Base-by-base conservation (phyloP, 2,888 invertebrate genomes). In the Hanleya hanleyi region DNA sequence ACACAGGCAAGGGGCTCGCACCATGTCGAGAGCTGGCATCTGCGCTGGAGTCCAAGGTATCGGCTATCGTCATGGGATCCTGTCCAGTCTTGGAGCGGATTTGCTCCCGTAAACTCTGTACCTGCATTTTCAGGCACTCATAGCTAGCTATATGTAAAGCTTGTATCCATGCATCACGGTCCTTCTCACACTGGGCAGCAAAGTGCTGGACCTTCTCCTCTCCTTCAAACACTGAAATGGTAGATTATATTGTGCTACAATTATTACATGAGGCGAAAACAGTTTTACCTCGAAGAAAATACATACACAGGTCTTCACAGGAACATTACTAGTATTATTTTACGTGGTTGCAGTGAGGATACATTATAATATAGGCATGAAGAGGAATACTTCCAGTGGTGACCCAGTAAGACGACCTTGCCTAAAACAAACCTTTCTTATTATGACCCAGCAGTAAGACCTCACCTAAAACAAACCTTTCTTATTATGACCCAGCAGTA, bases 101-200 rank as follows among this genome's bases (percentile, higher is more conserved):
- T 83, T 91, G 90, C 67, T 89, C 89, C 41, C 90, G 84, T 29
- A 91, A 81, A 70, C 89, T 87, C 71, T 90, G 87, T 71, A 97
- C 92, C 89, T 96, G 95, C 87, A 94, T 93, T 83, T 95, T 93
- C 86, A 97, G 93, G 80, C 94, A 94, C 75, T 95, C 94, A 89
- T 96, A 97, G 75, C 97, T 96, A 12, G 97, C 96, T 81, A 94
- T 92, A 86, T 95, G 94, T 77, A 98, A 94, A 6, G 95, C 94
- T 88, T 95, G 94, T 82, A 97, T 91, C 97, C 98, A 98, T 62
- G 95, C 92, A 77, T 95, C 94, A 32, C 97, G 92, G 84, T 97
- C 97, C 12, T 93, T 92, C 85, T 96, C 95, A 32, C 95, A 94
- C 73, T 93, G 93, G 6, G 97, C 94, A 5, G 95, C 95, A 87